Evolutionary conservation across 2,113 vertebrate species (phyloP).

Genomic region (Petroica traversi): DNA sequence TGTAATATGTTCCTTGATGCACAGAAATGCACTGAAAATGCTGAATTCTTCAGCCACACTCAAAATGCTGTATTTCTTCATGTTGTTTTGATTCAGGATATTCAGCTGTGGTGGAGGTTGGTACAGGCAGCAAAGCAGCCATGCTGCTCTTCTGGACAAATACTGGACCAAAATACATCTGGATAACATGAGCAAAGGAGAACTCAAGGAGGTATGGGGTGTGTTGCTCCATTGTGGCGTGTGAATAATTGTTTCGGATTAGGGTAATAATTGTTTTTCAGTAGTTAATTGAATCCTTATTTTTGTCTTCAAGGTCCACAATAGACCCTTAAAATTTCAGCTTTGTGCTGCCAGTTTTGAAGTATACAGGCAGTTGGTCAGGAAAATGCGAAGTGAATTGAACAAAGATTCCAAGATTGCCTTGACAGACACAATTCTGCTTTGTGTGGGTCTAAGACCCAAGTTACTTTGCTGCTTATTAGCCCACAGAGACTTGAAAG

Average conservation of each 20-base stretch:
- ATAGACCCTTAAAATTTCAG: background rate
- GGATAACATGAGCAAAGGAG: slow-evolving; percentile 84
- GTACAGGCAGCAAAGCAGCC: slow-evolving; percentile 87
- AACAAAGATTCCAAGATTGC: background rate
- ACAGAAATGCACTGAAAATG: background rate
- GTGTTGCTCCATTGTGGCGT: background rate
- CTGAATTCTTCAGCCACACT: background rate
- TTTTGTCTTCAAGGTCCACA: background rate
- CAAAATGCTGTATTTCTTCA: background rate
- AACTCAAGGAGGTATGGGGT: slow-evolving; percentile 86
- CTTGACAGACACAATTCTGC: background rate
- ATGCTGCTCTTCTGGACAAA: slow-evolving; percentile 89
- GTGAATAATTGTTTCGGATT: background rate
- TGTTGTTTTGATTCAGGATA: slow-evolving; percentile 74
- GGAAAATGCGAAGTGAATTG: background rate
- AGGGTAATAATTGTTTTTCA: background rate
- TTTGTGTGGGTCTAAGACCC: background rate
- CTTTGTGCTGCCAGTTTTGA: background rate
- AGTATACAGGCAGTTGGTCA: background rate
- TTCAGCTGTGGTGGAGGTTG: slow-evolving; percentile 84
- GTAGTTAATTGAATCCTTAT: background rate
- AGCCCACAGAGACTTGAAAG: background rate
- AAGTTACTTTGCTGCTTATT: background rate
- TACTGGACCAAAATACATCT: slow-evolving; percentile 92
- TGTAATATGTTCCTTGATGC: background rate